Percentiles rank a stretch among this genome's conserved stretches.
Conservation (phyloP, 2,888 invertebrate genomes). For the Dromius quadrimaculatus region DNA sequence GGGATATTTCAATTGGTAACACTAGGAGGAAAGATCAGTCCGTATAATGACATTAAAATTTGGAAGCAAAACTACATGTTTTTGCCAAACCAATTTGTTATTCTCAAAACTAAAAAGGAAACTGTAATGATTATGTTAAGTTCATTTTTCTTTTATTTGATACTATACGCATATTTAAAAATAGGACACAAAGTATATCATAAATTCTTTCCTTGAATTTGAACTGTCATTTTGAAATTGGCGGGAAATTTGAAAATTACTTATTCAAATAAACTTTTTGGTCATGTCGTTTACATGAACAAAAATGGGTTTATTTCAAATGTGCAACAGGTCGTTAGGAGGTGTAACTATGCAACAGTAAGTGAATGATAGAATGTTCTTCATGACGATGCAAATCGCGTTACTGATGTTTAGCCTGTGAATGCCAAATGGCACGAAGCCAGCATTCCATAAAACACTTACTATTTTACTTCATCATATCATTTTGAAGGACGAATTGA, state of each 20-base stretch:
- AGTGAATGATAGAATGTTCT: neutral
- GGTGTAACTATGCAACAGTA: slow-evolving; percentile 1
- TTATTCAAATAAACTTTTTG: no score
- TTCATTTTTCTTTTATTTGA: no score
- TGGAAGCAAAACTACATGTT: slow-evolving; percentile 6
- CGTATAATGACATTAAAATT: slow-evolving; percentile 6
- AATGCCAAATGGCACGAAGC: slow-evolving; percentile 9
- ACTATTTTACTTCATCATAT: neutral
- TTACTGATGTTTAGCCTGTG: neutral
- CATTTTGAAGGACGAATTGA: slow-evolving; percentile 7
- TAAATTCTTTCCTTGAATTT: no score
- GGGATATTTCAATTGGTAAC: no score
- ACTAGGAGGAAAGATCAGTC: no score
- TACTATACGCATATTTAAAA: no score
- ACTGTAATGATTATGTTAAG: no score
- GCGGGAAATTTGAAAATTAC: no score
- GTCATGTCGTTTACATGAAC: no score
- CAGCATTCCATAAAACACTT: slow-evolving; percentile 8
- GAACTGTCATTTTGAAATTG: no score
- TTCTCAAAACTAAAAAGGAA: slow-evolving; percentile 9
- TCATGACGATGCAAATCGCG: neutral
- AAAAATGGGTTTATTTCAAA: neutral
- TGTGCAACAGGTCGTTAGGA: slow-evolving; percentile 4
- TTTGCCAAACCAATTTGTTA: slow-evolving; percentile 9
- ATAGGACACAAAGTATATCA: no score